Conservation (phyloP, 2,888 invertebrate species). For the Spilosoma lubricipeda region DNA sequence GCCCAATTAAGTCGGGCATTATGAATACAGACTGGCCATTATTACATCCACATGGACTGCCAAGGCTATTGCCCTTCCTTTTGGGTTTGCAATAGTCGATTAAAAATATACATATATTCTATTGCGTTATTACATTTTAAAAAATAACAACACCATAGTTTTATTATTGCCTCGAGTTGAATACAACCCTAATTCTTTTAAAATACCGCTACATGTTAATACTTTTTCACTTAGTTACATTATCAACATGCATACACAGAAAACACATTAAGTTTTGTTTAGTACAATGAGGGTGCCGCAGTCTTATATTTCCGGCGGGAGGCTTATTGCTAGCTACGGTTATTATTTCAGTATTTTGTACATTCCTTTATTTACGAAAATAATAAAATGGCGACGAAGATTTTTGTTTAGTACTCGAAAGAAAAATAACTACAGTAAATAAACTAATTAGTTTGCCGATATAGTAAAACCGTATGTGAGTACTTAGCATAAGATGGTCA, state of each 20-base stretch:
- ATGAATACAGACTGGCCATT: no score
- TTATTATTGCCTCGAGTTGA: not conserved
- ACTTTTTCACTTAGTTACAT: constrained; percentile 15
- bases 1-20: no score
- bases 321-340: constrained; percentile 27
- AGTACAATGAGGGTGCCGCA: constrained; percentile 3
- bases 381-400: not conserved
- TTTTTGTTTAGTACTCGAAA: not conserved
- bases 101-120: no score
- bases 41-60: no score
- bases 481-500: no score
- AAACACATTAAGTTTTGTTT: constrained; percentile 26
- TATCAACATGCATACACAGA: constrained; percentile 29
- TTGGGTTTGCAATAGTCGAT: no score
- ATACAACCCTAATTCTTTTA: not conserved
- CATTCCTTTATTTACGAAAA: not conserved
- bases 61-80: no score
- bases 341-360: constrained; percentile 18
- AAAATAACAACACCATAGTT: not conserved
- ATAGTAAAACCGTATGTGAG: no score
- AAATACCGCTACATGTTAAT: constrained; percentile 4
- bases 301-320: constrained; percentile 21
- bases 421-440: not conserved
- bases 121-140: not conserved
- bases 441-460: not conserved